Conservation (phyloP, 2,113 vertebrate species). For the Aegithalos caudatus region DNA sequence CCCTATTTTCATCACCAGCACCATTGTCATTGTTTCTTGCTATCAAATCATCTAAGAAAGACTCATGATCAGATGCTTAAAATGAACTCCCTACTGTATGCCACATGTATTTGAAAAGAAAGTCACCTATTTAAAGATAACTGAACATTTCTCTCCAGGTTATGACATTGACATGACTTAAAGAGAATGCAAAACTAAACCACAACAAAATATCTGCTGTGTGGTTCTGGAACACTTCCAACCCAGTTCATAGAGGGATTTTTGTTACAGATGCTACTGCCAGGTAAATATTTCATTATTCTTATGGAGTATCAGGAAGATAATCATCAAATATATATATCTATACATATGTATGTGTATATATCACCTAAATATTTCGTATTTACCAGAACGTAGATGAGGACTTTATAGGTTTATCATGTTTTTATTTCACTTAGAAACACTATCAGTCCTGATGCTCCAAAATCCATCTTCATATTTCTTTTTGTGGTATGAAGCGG, state of each 20-base stretch:
- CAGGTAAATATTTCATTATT: slow-evolving; percentile 34
- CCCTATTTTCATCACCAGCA: not conserved
- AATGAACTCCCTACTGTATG: not conserved
- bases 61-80: not conserved
- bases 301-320: not conserved
- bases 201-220: not conserved
- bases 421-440: not conserved
- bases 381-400: not conserved
- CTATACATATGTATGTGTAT: not conserved
- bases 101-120: not conserved
- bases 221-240: not conserved
- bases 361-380: not conserved
- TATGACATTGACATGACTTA: not conserved
- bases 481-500: not conserved
- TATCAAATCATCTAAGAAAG: not conserved
- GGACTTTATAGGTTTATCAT: not conserved
- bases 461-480: not conserved
- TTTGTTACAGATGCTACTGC: not conserved
- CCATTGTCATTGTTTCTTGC: not conserved
- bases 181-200: not conserved
- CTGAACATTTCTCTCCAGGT: not conserved
- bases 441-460: not conserved
- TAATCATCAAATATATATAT: not conserved
- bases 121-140: not conserved
- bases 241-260: not conserved